A percentile compares a stretch with the other conserved stretches of the same genome.
Evolutionary conservation across 2,888 invertebrate species (phyloP).

Genomic region (Macrophya annulata): DNA sequence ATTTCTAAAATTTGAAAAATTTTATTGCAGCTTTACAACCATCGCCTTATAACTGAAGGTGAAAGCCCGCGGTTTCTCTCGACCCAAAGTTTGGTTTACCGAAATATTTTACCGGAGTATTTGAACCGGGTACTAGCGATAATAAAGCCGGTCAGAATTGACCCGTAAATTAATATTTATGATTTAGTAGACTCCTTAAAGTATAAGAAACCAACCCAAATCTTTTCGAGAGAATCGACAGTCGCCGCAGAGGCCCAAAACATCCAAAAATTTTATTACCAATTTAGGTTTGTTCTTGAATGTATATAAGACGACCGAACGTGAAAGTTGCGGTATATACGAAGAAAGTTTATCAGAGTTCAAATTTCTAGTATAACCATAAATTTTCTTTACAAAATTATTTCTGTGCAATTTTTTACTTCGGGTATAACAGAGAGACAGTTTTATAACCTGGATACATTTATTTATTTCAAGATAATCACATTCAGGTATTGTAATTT

Average conservation of each 20-base stretch:
- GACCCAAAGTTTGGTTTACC: slow-evolving; percentile 43
- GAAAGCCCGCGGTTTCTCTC: slow-evolving; percentile 51
- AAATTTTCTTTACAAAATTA: not conserved
- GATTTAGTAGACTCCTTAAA: slow-evolving; percentile 67
- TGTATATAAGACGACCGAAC: not conserved
- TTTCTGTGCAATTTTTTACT: slow-evolving; percentile 5
- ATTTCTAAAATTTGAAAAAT: not conserved
- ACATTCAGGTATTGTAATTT: too few relatives aligned
- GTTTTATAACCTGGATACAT: not conserved
- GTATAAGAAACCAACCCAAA: slow-evolving; percentile 50
- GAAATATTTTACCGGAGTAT: slow-evolving; percentile 3
- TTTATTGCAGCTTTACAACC: slow-evolving; percentile 48
- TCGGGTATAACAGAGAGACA: not conserved
- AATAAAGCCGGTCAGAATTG: slow-evolving; percentile 61
- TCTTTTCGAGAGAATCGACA: slow-evolving; percentile 65
- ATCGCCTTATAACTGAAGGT: not conserved
- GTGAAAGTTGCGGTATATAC: slow-evolving; percentile 11
- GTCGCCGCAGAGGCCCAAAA: slow-evolving; percentile 71
- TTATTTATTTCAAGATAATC: not conserved
- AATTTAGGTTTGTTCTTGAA: slow-evolving; percentile 25
- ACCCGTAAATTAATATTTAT: slow-evolving; percentile 72
- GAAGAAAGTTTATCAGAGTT: slow-evolving; percentile 43
- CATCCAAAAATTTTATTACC: slow-evolving; percentile 62
- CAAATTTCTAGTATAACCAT: slow-evolving; percentile 30
- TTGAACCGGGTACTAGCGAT: not conserved